Evolutionary conservation across 2,888 invertebrate genomes (phyloP).

Genomic region (Cantharis rufa): DNA sequence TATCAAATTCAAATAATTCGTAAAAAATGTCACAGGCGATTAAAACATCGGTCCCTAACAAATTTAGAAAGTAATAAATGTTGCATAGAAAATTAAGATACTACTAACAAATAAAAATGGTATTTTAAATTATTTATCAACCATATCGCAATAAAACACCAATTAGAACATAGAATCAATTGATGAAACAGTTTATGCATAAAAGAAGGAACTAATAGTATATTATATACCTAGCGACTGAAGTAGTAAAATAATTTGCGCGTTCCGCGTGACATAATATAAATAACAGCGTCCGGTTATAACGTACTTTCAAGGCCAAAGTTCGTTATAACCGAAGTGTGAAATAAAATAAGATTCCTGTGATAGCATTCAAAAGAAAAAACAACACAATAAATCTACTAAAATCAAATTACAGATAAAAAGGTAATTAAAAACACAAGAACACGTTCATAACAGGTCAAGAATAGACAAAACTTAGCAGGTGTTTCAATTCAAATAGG

Average conservation of each 20-base stretch:
- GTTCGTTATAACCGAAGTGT: too few relatives aligned
- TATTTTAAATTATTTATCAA: neutral
- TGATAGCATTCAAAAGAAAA: too few relatives aligned
- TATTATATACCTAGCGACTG: too few relatives aligned
- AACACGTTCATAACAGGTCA: neutral
- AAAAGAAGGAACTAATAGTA: too few relatives aligned
- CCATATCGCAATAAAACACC: neutral
- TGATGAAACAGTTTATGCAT: too few relatives aligned
- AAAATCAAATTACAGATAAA: neutral
- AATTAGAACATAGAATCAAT: too few relatives aligned
- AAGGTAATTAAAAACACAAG: neutral
- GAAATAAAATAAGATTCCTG: too few relatives aligned
- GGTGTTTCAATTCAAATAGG: neutral
- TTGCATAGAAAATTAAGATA: neutral
- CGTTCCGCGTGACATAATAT: too few relatives aligned
- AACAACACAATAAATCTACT: neutral
- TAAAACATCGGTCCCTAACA: neutral
- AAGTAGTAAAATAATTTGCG: too few relatives aligned
- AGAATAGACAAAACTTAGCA: neutral
- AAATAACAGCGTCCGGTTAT: too few relatives aligned
- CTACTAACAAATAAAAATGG: neutral
- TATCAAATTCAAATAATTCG: neutral
- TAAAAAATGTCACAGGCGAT: neutral
- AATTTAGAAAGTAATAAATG: neutral
- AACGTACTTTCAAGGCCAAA: too few relatives aligned